Conservation (phyloP, 1,140 invertebrate species). For the Brachionus rotundiformis region DNA sequence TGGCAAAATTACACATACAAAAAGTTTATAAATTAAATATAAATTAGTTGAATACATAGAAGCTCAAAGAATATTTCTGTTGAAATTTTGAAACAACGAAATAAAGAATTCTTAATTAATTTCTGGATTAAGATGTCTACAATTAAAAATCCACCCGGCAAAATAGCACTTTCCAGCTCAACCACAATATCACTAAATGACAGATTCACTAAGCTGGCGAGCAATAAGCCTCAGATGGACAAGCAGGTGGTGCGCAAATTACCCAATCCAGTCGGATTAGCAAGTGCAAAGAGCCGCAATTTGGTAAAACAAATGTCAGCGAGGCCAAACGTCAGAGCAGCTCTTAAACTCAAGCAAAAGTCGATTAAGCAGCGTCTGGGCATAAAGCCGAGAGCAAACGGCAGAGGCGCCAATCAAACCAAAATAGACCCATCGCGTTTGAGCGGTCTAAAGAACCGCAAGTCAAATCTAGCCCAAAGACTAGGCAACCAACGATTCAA, state of each 20-base stretch:
- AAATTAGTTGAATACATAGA: background rate
- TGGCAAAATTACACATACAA: background rate
- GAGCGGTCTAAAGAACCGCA: slow-evolving; percentile 41
- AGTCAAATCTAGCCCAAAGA: slow-evolving; percentile 54
- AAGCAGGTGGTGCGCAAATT: slow-evolving; percentile 52
- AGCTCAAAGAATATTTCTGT: slow-evolving; percentile 1
- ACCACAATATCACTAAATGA: slow-evolving; percentile 62
- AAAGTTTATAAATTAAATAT: background rate
- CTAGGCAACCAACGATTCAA: slow-evolving; percentile 53
- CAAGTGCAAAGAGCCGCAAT: slow-evolving; percentile 64
- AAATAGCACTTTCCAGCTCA: slow-evolving; percentile 62
- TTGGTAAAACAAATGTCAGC: slow-evolving; percentile 67
- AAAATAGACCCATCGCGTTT: slow-evolving; percentile 23
- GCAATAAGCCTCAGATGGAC: slow-evolving; percentile 57
- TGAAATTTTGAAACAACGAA: slow-evolving; percentile 23
- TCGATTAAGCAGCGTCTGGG: slow-evolving; percentile 58
- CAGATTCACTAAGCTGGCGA: slow-evolving; percentile 56
- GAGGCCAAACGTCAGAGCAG: slow-evolving; percentile 65
- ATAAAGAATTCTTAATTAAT: background rate
- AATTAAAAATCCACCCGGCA: slow-evolving; percentile 55
- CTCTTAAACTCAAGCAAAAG: slow-evolving; percentile 63
- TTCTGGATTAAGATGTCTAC: background rate
- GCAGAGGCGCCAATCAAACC: too few species aligned
- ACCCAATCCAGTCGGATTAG: slow-evolving; percentile 56
- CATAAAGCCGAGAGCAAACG: background rate